Evolutionary conservation across 1,140 invertebrate genomes (phyloP).

Genomic region (Drosophila seguyi): DNA sequence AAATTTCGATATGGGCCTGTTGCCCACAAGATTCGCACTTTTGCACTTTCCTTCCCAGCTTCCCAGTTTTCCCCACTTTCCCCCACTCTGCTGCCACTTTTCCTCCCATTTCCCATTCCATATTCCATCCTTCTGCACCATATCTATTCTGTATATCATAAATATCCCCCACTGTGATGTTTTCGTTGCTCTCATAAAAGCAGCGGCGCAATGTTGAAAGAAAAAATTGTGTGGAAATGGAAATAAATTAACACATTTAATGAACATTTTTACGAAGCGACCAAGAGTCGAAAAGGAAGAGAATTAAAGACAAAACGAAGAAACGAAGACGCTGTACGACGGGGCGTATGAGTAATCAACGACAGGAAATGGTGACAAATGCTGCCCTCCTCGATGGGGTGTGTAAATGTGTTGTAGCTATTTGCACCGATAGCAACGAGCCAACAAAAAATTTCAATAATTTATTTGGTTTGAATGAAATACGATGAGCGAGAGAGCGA

Average conservation of each 20-base stretch:
- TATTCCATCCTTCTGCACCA: slow-evolving; percentile 4
- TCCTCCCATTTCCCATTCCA: slow-evolving; percentile 5
- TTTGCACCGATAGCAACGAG: slow-evolving; percentile 83
- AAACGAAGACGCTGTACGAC: slow-evolving; percentile 55
- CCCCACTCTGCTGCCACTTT: slow-evolving; percentile 1
- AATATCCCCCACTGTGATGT: slow-evolving; percentile 41
- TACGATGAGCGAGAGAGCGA: slow-evolving; percentile 57
- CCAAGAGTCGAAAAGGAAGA: slow-evolving; percentile 11
- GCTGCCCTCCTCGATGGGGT: slow-evolving; percentile 36
- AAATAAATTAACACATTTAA: slow-evolving; percentile 82
- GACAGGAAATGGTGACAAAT: slow-evolving; percentile 82
- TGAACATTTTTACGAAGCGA: slow-evolving; percentile 68
- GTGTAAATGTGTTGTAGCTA: slow-evolving; percentile 80
- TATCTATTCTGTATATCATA: slow-evolving; percentile 47
- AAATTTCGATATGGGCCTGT: slow-evolving; percentile 5
- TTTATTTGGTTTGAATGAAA: slow-evolving; percentile 83
- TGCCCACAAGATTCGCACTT: slow-evolving; percentile 5
- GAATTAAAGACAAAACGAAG: slow-evolving; percentile 17
- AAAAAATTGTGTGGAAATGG: slow-evolving; percentile 76
- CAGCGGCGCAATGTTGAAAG: slow-evolving; percentile 46
- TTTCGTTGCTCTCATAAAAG: slow-evolving; percentile 56
- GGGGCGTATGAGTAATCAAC: slow-evolving; percentile 82
- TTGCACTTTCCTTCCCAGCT: slow-evolving; percentile 6
- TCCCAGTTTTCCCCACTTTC: not conserved
- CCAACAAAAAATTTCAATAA: slow-evolving; percentile 80